phyloP scores from a whole-genome alignment of 2,888 invertebrate species.

The Cancer borealis region DNA sequence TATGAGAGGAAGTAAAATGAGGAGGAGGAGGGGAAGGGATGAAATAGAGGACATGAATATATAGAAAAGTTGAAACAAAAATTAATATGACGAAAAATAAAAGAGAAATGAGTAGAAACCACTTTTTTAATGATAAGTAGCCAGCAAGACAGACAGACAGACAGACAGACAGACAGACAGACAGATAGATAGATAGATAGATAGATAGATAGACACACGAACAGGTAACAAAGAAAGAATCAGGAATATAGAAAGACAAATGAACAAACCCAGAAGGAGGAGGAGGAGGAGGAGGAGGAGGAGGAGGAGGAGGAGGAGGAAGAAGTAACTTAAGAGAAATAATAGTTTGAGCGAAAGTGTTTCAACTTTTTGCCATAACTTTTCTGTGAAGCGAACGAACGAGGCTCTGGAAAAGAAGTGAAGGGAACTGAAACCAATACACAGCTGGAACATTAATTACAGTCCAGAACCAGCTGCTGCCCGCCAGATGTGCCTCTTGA shows the following conservation, averaged over 20 bases:
- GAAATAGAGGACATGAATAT: not conserved
- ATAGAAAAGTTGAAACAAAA: not conserved
- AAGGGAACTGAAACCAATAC: not conserved
- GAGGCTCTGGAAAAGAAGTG: not conserved
- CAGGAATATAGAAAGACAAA: not conserved
- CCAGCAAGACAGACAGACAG: not conserved
- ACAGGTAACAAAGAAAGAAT: not conserved
- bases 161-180: not conserved
- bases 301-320: not conserved
- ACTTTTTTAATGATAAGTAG: not conserved
- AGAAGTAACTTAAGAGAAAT: not conserved
- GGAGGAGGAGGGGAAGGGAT: not conserved
- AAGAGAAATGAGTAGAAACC: not conserved
- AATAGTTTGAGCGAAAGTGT: not conserved
- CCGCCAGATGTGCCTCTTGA: not conserved
- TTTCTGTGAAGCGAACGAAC: not conserved
- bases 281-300: not conserved
- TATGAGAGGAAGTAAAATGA: not conserved
- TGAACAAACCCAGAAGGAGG: not conserved
- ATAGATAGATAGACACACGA: not conserved
- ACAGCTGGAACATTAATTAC: constrained; percentile 6
- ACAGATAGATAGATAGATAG: not conserved
- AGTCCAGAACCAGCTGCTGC: not conserved
- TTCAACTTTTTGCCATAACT: constrained; percentile 23
- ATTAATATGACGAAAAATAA: not conserved